Evolutionary conservation across 2,113 vertebrate species (phyloP), one percentile per base, ranked within the genome.

Genomic region (Aegithalos caudatus): DNA sequence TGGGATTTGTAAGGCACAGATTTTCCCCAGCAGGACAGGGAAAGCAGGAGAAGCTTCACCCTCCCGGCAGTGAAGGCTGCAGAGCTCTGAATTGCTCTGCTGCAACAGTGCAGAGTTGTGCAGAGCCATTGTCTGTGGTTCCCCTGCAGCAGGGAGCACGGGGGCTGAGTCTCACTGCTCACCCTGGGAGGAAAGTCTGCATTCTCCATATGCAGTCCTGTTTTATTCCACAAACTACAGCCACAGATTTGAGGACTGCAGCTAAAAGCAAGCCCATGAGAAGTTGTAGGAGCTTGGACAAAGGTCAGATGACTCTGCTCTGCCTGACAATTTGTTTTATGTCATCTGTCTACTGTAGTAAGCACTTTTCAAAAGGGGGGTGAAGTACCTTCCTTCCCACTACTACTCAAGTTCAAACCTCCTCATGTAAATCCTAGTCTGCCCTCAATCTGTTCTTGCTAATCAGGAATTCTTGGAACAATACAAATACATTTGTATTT

Each of bases 391-490:
- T 40, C 61, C 27, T 88, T 38, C 61, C 35, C 64, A 29, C 56
- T 54, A 45, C 51, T 67, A 51, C 44, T 51, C 48, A 42, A 72
- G 12, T 79, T 61, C 40, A 84, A 64, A 74, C 6, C 18, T 92
- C 18, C 40, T 87, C 35, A 51, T 60, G 48, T 54, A 82, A 93
- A 88, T 71, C 44, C 44, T 31, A 19, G 45, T 29, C 54, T 50
- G 69, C 35, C 66, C 58, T 58, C 64, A 47, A 21, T 60, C 62
- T 58, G 40, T 19, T 83, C 56, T 80, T 61, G 31, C 47, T 90
- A 50, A 91, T 80, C 44, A 70, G 54, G 67, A 88, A 60, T 91
- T 83, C 58, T 57, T 73, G 54, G 48, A 94, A 80, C 67, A 92
- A 94, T 47, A 65, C 25, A 86, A 96, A 91, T 1, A 5, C 18